Percentiles rank a stretch among this genome's conserved stretches.
Evolutionary conservation across 2,888 invertebrate genomes (phyloP).

Genomic region (Entomobrya multifasciata): DNA sequence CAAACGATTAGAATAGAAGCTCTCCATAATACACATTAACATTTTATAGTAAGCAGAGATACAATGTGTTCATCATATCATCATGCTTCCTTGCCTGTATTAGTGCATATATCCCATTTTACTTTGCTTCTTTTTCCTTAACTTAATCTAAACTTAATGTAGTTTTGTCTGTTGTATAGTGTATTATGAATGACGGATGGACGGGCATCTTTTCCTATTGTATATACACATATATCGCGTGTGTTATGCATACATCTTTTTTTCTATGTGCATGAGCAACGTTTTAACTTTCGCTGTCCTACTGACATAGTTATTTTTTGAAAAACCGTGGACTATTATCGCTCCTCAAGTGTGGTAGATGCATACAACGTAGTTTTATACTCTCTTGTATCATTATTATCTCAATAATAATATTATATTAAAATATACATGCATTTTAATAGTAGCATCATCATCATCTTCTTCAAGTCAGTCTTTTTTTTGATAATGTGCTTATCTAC

Average conservation of each 20-base stretch:
- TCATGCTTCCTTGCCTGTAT: conserved; percentile 1
- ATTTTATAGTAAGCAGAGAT: no score
- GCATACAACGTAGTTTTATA: conserved; percentile 7
- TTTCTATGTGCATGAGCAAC: conserved; percentile 73
- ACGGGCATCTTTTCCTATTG: neutral
- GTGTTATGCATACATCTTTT: no score
- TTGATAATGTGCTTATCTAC: no score
- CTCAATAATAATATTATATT: neutral
- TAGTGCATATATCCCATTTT: neutral
- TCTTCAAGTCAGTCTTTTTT: neutral
- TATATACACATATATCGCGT: conserved; percentile 1
- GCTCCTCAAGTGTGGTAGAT: conserved; percentile 67
- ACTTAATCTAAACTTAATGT: neutral
- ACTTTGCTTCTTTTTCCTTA: neutral
- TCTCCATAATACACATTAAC: no score
- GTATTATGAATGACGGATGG: neutral
- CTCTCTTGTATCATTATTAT: conserved; percentile 11
- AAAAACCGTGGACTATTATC: conserved; percentile 75
- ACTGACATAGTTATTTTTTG: conserved; percentile 79
- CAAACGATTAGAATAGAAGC: no score
- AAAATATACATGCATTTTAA: neutral
- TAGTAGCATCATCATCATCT: neutral
- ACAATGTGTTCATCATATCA: neutral
- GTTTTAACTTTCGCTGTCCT: conserved; percentile 80
- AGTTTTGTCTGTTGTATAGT: neutral